Evolutionary conservation across 2,797 vertebrate genomes (phyloP).

Genomic region (Myripristis murdjan): DNA sequence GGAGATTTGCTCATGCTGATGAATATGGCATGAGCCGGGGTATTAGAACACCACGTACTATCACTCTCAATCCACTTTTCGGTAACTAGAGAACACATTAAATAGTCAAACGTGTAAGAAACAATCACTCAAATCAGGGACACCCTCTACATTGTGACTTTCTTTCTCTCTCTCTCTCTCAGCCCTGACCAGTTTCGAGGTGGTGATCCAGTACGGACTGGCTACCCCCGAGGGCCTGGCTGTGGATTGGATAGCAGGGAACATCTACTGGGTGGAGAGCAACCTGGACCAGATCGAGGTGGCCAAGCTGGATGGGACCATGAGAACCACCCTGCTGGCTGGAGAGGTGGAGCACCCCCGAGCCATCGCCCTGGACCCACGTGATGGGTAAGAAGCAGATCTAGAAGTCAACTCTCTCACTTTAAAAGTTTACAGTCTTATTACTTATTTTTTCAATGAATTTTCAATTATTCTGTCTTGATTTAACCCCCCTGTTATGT

Average conservation of each 20-base stretch:
- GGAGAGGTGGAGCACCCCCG: slow-evolving; percentile 97
- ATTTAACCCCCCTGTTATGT: no score
- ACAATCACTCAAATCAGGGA: background rate
- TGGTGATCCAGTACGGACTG: slow-evolving; percentile 96
- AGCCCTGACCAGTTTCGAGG: slow-evolving; percentile 98
- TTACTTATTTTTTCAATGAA: background rate
- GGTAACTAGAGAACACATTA: background rate
- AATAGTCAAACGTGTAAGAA: background rate
- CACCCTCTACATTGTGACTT: background rate
- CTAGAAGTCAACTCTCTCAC: no score
- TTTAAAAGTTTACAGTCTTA: no score
- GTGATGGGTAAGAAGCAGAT: slow-evolving; percentile 92
- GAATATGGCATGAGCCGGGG: slow-evolving; percentile 10
- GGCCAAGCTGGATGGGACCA: slow-evolving; percentile 95
- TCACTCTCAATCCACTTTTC: background rate
- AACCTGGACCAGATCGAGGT: slow-evolving; percentile 99
- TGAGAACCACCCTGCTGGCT: slow-evolving; percentile 95
- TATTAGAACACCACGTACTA: background rate
- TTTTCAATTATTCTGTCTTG: background rate
- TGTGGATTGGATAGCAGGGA: slow-evolving; percentile 98
- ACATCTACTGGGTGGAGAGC: slow-evolving; percentile 99
- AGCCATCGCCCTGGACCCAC: slow-evolving; percentile 95
- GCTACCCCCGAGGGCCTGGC: slow-evolving; percentile 97
- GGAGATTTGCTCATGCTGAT: slow-evolving; percentile 13
- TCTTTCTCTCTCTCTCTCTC: slow-evolving; percentile 2